A percentile compares a stretch with the other conserved stretches of the same genome.
phyloP scores from a whole-genome alignment of 2,113 vertebrate species.

The Clinocottus analis region DNA sequence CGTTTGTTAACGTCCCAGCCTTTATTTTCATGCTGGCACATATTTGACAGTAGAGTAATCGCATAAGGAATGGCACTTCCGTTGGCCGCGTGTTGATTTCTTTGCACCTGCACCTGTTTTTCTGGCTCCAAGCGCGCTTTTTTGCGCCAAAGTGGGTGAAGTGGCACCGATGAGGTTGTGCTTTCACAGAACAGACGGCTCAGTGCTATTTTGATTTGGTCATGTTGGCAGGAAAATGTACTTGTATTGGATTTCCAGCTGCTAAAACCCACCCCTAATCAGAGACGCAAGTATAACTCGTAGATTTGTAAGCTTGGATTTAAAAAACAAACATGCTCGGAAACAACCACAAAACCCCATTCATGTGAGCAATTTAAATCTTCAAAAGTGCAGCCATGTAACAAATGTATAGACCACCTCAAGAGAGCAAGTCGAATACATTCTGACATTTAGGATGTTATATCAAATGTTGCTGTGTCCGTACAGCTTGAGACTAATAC shows the following conservation, averaged over 20 bases:
- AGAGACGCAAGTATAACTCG: not conserved
- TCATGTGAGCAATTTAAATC: not conserved
- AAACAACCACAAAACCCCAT: not conserved
- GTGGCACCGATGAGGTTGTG: not conserved
- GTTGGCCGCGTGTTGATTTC: not conserved
- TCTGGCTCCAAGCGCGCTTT: not conserved
- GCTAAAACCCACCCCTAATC: not conserved
- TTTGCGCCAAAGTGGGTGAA: constrained; percentile 11
- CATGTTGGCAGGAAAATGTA: constrained; percentile 7
- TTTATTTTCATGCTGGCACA: not conserved
- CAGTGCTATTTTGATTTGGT: constrained; percentile 1
- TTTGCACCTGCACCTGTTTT: constrained; percentile 17
- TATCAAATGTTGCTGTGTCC: not conserved
- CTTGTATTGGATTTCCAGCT: constrained; percentile 1
- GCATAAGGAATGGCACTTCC: not conserved
- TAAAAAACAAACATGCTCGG: not conserved
- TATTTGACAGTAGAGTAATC: not conserved
- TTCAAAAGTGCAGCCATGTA: not conserved
- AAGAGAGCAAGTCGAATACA: not conserved
- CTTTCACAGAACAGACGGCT: constrained; percentile 22
- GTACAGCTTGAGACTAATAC: not conserved
- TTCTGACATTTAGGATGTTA: not conserved
- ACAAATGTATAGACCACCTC: not conserved
- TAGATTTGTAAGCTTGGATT: not conserved
- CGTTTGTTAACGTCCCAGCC: not conserved